Conservation (phyloP, 2,888 invertebrate species). For the Ochropleura leucogaster region DNA sequence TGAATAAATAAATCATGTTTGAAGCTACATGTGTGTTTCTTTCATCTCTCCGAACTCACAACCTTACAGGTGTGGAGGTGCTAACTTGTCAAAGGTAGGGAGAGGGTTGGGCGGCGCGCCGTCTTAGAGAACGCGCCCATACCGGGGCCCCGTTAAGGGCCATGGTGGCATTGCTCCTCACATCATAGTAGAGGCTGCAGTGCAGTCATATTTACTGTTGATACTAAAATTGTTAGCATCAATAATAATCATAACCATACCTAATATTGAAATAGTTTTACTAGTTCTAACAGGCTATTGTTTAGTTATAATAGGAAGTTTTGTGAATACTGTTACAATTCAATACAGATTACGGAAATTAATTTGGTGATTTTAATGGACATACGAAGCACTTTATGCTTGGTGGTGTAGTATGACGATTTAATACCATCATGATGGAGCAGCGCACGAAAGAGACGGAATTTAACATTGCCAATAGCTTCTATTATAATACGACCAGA, state of each 20-base stretch:
- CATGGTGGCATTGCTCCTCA: constrained; percentile 74
- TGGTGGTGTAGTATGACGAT: background rate
- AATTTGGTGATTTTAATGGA: constrained; percentile 3
- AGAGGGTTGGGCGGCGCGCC: no score
- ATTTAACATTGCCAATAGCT: background rate
- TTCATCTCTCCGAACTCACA: no score
- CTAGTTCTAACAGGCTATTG: no score
- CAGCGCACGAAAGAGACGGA: background rate
- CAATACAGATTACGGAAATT: background rate
- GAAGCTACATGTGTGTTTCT: no score
- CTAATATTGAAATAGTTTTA: background rate
- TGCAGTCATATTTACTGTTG: constrained; percentile 69
- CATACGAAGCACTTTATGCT: background rate
- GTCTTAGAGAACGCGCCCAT: no score
- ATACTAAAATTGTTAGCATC: constrained; percentile 52
- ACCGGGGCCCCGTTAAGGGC: no score
- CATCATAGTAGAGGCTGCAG: constrained; percentile 70
- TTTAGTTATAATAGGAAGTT: no score
- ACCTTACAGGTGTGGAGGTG: no score
- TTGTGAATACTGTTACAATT: background rate
- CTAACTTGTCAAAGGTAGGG: no score
- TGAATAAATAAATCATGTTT: no score
- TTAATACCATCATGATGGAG: background rate
- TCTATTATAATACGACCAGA: background rate
- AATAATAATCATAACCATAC: constrained; percentile 38